Percentiles rank a stretch among this genome's conserved stretches.
phyloP scores from a whole-genome alignment of 2,888 invertebrate genomes.

The Electrophaes corylata region DNA sequence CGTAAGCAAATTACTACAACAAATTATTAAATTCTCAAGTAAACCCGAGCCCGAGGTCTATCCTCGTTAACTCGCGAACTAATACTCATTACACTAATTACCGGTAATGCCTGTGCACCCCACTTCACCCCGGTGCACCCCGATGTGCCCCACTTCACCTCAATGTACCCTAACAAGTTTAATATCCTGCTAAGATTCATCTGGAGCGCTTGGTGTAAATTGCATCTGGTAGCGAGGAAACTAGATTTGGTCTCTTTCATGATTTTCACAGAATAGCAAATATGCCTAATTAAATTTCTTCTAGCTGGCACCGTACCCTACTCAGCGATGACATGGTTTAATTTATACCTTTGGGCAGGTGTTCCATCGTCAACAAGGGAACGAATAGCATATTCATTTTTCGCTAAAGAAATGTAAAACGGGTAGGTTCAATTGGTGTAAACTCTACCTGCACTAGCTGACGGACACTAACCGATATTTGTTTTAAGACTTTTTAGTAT shows the following conservation, averaged over 20 bases:
- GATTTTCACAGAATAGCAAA: neutral
- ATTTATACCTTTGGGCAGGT: too few relatives aligned
- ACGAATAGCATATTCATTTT: too few relatives aligned
- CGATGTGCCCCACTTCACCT: neutral
- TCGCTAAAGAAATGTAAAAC: too few relatives aligned
- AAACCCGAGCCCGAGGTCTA: slow-evolving; percentile 6
- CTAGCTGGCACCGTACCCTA: too few relatives aligned
- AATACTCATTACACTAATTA: slow-evolving; percentile 20
- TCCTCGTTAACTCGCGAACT: slow-evolving; percentile 15
- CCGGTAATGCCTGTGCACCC: slow-evolving; percentile 9
- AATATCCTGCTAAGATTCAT: neutral
- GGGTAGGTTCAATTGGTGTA: too few relatives aligned
- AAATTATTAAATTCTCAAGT: slow-evolving; percentile 17
- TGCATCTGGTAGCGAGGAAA: neutral
- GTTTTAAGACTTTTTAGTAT: too few relatives aligned
- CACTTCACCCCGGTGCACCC: neutral
- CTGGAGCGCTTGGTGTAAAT: neutral
- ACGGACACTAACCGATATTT: too few relatives aligned
- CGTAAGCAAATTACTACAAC: neutral
- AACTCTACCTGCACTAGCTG: too few relatives aligned
- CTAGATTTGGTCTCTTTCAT: neutral
- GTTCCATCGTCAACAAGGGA: too few relatives aligned
- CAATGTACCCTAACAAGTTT: neutral
- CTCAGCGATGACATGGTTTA: too few relatives aligned
- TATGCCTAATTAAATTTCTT: too few relatives aligned